Evolutionary conservation across 2,797 vertebrate species (phyloP).

Genomic region (Myotis daubentonii): DNA sequence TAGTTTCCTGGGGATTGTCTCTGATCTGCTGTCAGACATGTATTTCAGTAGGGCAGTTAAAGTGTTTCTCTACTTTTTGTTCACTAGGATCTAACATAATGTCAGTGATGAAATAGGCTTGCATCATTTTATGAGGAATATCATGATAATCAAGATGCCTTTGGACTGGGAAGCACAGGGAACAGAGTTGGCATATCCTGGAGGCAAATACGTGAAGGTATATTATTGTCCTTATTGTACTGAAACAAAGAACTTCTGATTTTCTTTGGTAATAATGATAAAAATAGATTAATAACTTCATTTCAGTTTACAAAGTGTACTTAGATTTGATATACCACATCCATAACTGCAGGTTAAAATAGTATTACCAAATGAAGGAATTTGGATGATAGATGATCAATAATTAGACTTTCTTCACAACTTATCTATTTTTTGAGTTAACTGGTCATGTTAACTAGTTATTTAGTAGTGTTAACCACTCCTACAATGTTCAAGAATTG

Average conservation of each 20-base stretch:
- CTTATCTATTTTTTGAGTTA: neutral
- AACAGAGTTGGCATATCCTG: neutral
- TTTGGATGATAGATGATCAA: neutral
- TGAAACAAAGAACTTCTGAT: neutral
- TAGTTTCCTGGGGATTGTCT: slow-evolving; percentile 2
- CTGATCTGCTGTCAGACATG: neutral
- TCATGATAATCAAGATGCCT: neutral
- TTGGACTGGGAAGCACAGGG: neutral
- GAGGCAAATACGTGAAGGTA: neutral
- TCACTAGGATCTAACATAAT: neutral
- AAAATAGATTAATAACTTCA: neutral
- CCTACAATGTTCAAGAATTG: neutral
- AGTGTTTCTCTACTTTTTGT: neutral
- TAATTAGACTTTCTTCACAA: neutral
- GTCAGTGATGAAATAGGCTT: neutral
- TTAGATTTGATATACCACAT: neutral
- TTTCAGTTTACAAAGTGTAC: neutral
- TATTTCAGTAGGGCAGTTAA: neutral
- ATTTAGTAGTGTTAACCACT: neutral
- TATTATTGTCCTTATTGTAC: neutral
- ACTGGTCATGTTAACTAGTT: neutral
- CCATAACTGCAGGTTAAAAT: neutral
- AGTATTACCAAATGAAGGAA: neutral
- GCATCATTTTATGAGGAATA: neutral
- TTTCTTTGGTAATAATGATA: neutral